Evolutionary conservation across 2,797 vertebrate species (phyloP).

Genomic region (Dryobates pubescens): DNA sequence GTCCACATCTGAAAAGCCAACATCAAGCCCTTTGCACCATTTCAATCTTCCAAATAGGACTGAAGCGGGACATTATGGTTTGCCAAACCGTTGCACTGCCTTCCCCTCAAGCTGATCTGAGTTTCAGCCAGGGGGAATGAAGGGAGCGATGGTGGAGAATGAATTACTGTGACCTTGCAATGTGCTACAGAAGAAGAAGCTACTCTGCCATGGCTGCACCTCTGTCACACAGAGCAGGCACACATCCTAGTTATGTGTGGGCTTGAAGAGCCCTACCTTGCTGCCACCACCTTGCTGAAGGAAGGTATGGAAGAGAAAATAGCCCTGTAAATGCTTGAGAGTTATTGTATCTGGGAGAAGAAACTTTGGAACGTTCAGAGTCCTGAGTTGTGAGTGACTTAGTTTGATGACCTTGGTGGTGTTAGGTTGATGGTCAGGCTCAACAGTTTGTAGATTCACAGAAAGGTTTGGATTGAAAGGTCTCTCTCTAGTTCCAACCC

Average conservation of each 20-base stretch:
- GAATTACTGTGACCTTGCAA: constrained; percentile 2
- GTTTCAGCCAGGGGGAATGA: not conserved
- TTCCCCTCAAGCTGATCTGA: constrained; percentile 5
- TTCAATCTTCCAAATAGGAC: constrained; percentile 54
- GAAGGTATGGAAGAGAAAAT: not conserved
- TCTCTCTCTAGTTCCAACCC: no score
- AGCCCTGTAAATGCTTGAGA: rapidly evolving
- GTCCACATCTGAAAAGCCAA: constrained; percentile 52
- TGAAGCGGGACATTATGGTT: constrained; percentile 7
- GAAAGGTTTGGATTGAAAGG: no score
- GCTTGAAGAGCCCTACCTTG: not conserved
- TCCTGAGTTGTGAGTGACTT: not conserved
- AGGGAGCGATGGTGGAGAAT: constrained; percentile 3
- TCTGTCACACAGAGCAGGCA: not conserved
- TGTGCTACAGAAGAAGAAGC: not conserved
- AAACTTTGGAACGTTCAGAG: not conserved
- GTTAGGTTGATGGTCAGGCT: no score
- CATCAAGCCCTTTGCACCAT: constrained; percentile 54
- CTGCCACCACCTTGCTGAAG: not conserved
- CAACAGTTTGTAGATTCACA: no score
- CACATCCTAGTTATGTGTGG: rapidly evolving
- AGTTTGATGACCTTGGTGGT: no score
- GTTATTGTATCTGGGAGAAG: not conserved
- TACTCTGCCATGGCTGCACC: not conserved
- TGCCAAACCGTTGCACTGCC: constrained; percentile 17